Percentiles rank a stretch among this genome's conserved stretches.
Evolutionary conservation across 2,113 vertebrate species (phyloP).

Genomic region (Shinisaurus crocodilurus): DNA sequence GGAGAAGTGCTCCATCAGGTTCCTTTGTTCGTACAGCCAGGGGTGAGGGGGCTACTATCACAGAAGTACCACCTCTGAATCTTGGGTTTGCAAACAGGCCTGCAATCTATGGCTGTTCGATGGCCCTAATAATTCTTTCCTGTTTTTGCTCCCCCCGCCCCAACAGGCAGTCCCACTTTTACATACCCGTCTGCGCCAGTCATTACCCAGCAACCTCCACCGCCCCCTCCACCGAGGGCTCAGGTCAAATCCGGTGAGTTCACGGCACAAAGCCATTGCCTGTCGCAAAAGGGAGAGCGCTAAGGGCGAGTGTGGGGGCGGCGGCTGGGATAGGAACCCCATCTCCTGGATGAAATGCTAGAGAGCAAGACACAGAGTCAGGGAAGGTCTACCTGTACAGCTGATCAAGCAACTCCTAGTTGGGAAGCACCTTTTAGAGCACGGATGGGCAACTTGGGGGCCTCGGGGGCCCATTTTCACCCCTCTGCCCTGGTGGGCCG

Average conservation of each 20-base stretch:
- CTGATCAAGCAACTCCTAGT: neutral
- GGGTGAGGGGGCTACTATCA: no score
- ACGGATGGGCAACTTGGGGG: no score
- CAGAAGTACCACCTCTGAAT: neutral
- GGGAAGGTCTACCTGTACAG: neutral
- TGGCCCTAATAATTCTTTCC: neutral
- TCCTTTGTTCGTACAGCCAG: no score
- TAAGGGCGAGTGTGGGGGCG: neutral
- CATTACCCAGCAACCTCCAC: conserved; percentile 75
- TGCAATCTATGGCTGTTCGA: neutral
- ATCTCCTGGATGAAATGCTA: no score
- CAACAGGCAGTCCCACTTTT: conserved; percentile 84
- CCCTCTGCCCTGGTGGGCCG: no score
- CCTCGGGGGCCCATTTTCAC: no score
- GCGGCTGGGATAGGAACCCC: no score
- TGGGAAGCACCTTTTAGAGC: neutral
- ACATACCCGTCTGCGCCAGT: conserved; percentile 78
- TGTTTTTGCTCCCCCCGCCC: neutral
- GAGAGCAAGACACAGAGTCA: neutral
- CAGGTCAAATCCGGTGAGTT: conserved; percentile 83
- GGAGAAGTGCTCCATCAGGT: no score
- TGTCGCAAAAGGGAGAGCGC: neutral
- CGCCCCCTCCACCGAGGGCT: conserved; percentile 57
- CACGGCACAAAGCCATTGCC: neutral
- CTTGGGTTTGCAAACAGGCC: neutral